These are phyloP conservation scores for Seriola rivoliana DNA, from an alignment of 2,113 vertebrate genomes.

Conservation along the genomic window DNA sequence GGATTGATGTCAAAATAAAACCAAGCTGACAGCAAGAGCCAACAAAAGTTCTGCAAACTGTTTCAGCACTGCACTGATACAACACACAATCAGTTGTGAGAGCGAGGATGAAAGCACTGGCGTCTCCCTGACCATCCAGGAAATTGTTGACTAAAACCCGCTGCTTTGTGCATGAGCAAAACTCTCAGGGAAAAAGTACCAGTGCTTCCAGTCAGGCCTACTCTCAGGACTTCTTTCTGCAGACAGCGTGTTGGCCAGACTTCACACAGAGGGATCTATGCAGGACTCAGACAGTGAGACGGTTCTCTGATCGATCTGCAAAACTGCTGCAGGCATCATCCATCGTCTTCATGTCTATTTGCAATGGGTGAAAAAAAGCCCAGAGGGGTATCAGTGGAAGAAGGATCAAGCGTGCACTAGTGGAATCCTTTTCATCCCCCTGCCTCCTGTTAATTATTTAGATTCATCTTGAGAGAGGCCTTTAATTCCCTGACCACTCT, in stretches of 20 bases:
- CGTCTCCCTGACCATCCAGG: neutral
- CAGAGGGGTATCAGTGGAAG: constrained; percentile 44
- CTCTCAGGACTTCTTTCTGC: constrained; percentile 41
- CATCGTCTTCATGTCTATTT: constrained; percentile 69
- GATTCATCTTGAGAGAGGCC: constrained; percentile 56
- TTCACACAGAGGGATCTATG: constrained; percentile 71
- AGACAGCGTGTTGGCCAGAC: constrained; percentile 59
- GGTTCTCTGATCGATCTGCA: constrained; percentile 74
- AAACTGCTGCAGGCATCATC: constrained; percentile 73
- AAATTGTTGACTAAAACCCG: neutral
- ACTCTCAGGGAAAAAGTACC: constrained; percentile 32
- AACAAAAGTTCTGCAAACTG: constrained; percentile 35
- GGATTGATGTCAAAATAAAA: constrained; percentile 55
- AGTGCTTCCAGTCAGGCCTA: constrained; percentile 32
- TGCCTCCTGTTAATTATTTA: constrained; percentile 70
- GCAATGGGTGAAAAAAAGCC: constrained; percentile 10
- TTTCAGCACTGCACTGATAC: neutral
- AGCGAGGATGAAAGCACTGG: neutral
- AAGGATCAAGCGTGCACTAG: constrained; percentile 47
- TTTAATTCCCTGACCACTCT: constrained; percentile 46
- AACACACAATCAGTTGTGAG: neutral
- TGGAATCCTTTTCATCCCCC: constrained; percentile 54
- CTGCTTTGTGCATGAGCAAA: constrained; percentile 18
- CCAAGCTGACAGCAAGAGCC: constrained; percentile 32
- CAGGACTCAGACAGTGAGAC: constrained; percentile 71